These are phyloP conservation scores for Synergus gifuensis DNA, from an alignment of 2,888 invertebrate genomes.

Conservation along the genomic window DNA sequence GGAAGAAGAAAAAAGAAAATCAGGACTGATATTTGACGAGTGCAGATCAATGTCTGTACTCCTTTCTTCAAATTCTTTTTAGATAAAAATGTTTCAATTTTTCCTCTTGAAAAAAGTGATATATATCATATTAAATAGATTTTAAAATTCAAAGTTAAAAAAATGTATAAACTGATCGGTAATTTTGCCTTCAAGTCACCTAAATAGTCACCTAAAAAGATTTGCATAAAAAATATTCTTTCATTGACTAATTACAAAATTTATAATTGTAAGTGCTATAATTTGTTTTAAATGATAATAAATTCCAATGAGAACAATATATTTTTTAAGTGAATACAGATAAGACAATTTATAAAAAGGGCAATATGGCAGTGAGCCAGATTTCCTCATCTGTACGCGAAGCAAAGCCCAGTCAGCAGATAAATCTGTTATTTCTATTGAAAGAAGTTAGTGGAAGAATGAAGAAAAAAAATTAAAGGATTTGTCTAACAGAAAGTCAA, in stretches of 20 bases:
- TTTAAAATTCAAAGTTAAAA: background rate
- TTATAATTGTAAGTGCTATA: too few species aligned
- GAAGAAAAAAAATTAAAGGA: background rate
- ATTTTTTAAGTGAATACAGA: background rate
- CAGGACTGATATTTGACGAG: background rate
- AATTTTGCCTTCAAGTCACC: background rate
- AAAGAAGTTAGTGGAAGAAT: background rate
- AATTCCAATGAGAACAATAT: background rate
- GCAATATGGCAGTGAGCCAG: slow-evolving; percentile 60
- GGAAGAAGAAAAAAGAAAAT: slow-evolving; percentile 48
- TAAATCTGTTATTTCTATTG: slow-evolving; percentile 36
- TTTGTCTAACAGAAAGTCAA: background rate
- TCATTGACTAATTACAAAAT: too few species aligned
- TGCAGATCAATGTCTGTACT: background rate
- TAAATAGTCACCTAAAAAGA: background rate
- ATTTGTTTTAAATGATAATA: background rate
- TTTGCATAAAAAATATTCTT: background rate
- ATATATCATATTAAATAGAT: background rate
- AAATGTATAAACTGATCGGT: background rate
- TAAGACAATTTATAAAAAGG: slow-evolving; percentile 45
- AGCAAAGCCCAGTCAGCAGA: slow-evolving; percentile 31
- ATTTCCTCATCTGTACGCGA: slow-evolving; percentile 42
- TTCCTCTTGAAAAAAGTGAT: background rate
- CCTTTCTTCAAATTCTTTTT: background rate
- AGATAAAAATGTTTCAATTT: background rate